Base-by-base conservation (phyloP, 2,888 invertebrate genomes). In the Phaonia tiefii region DNA sequence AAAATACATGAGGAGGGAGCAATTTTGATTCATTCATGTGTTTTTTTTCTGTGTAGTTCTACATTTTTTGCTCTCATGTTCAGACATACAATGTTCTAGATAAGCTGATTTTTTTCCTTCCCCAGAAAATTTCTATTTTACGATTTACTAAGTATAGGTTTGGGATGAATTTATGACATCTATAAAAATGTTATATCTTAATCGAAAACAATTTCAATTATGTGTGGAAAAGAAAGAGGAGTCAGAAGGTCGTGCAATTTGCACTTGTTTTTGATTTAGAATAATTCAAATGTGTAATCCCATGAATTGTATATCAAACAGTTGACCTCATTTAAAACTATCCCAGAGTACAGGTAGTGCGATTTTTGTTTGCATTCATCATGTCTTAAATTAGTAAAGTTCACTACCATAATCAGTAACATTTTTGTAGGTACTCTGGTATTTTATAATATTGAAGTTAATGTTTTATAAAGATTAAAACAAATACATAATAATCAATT, bases 101-200 rank as follows among this genome's bases (percentile, higher is more conserved):
- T 51, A 20, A 3, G 22, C 17, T 13, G n/a, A 1, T 46, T 2
- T 1, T 46, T n/a, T 54, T 54, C 54, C 11, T 51, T 22, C 42
- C 25, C 17, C 42, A 39, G 20, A 20, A 42, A 60, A 63, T 39
- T 63, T 60, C 20, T 63, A 60, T 39, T 42, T 63, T 42, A 63
- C 20, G 42, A 63, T 13, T 22, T n/a, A n/a, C n/a, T 63, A 63
- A 63, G 39, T 63, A 63, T 63, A 63, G 37, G 63, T 22, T 13
- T 11, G 20, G 17, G 1, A 22, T 20, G 31, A 31, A 63, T 63
- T 63, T 63, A 63, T 63, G 63, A 63, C 63, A 63, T 22, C 42
- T 42, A 63, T 42, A 63, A 63, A 63, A 20, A 63, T 42, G 63
- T 63, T 63, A 63, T 63, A 42, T 63, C 63, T 63, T 63, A 63